These are phyloP conservation scores for Halichoerus grypus DNA, from an alignment of 2,113 vertebrate species.

Conservation along the genomic window DNA sequence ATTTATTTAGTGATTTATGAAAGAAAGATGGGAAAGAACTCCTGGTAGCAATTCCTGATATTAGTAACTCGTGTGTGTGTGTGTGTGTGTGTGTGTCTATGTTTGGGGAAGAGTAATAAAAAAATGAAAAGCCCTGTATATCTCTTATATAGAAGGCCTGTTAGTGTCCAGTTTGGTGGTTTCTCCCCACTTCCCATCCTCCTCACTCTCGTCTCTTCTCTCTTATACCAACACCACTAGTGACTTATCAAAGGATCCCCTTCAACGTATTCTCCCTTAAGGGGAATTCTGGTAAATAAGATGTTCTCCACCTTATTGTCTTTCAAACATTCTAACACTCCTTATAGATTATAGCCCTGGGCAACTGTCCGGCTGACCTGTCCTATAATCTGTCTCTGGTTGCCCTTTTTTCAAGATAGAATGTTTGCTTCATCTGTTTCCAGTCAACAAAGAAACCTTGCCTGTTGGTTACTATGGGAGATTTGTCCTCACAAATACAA, in stretches of 20 bases:
- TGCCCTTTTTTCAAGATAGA: not conserved
- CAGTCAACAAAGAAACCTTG: not conserved
- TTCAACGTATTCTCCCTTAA: not conserved
- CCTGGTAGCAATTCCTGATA: not conserved
- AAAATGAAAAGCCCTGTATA: not conserved
- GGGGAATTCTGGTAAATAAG: not conserved
- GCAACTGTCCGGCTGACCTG: not conserved
- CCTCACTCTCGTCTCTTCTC: not conserved
- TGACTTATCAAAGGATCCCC: not conserved
- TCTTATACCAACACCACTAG: not conserved
- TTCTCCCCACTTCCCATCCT: not conserved
- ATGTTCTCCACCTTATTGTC: constrained; percentile 5
- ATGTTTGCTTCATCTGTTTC: not conserved
- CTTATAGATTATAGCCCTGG: not conserved
- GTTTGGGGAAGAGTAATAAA: not conserved
- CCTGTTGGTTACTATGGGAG: not conserved
- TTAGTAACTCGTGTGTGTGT: rapidly evolving
- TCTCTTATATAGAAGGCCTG: not conserved
- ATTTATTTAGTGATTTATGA: not conserved
- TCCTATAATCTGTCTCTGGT: not conserved
- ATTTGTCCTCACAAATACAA: not conserved
- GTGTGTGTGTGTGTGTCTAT: not conserved
- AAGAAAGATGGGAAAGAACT: not conserved
- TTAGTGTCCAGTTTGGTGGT: not conserved
- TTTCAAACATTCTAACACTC: constrained; percentile 28